Conservation (phyloP, 1,140 invertebrate species). For the Hetaerina americana region DNA sequence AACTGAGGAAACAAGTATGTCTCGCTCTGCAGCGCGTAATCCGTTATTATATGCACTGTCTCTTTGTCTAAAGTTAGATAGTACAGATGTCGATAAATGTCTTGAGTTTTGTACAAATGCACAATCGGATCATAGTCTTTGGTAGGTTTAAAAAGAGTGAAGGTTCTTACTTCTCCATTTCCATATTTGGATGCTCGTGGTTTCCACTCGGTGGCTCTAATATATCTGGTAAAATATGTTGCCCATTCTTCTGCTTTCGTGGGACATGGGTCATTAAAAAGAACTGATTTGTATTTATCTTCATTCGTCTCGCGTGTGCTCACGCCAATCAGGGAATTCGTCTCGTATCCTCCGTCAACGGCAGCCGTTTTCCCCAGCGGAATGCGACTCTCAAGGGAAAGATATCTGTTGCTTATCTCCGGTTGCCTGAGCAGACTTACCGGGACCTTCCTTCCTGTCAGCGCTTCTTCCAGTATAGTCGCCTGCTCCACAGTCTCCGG, state of each 20-base stretch:
- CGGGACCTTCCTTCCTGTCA: conserved; percentile 27
- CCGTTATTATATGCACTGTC: too few species aligned
- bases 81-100: neutral
- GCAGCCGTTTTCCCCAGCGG: neutral
- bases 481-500: conserved; percentile 40
- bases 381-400: neutral
- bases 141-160: neutral
- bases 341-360: neutral
- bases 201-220: neutral
- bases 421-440: too few species aligned
- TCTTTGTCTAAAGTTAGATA: neutral
- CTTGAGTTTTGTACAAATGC: neutral
- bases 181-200: neutral
- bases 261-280: neutral
- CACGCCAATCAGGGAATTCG: neutral
- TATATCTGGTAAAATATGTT: neutral
- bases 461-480: conserved; percentile 36
- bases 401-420: too few species aligned
- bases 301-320: neutral
- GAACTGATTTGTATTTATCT: neutral
- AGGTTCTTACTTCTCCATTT: neutral
- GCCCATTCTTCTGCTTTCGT: neutral
- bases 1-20: too few species aligned
- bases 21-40: too few species aligned
- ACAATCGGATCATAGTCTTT: neutral